Base-by-base conservation (phyloP, 2,113 vertebrate species). In the Nothobranchius kuhntae region DNA sequence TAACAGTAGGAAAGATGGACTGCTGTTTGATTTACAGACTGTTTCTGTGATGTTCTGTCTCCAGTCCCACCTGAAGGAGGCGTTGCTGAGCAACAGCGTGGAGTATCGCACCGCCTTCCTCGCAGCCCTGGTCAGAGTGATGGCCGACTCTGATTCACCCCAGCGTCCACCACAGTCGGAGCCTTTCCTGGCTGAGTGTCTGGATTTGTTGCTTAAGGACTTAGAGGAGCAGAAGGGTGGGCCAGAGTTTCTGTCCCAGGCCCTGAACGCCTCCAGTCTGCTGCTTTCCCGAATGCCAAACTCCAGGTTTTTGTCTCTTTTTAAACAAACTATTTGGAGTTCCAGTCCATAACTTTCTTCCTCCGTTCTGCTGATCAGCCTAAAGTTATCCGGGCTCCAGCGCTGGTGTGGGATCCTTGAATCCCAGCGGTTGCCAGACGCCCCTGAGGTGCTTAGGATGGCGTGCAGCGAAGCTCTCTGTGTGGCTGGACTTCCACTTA, bases 41-140 rank as follows among this genome's bases (percentile, higher is more conserved):
- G 38, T 40, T 40, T 40, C 9, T 40, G 38, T 40, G 38, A 24
- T 0, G 0, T 4, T 83, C 48, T 83, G 10, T 71, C 54, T 71
- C 36, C 75, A 97, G 96, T 85, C 84, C 53, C 92, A 89, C 84
- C 90, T 97, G 74, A 53, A 0, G 77, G 87, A 75, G 1, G 88
- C 92, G 5, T 88, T 75, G 83, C 66, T 87, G 45, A 87, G 83
- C 47, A 59, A 68, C 57, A 82, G 87, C 74, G 75, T 80, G 52
- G 90, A 91, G 58, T 93, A 94, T 84, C 87, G 91, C 75, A 91
- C 77, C 63, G 53, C 85, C n/a, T 93, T 92, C 86, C 86, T 97
- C 38, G 68, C 91, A 65, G 94, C 93, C 59, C 84, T 95, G 75
- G 87, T 91, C 44, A 72, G 71, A 59, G 89, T 89, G 65, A 85